Conservation (phyloP, 2,888 invertebrate species). For the Rosalia funebris region DNA sequence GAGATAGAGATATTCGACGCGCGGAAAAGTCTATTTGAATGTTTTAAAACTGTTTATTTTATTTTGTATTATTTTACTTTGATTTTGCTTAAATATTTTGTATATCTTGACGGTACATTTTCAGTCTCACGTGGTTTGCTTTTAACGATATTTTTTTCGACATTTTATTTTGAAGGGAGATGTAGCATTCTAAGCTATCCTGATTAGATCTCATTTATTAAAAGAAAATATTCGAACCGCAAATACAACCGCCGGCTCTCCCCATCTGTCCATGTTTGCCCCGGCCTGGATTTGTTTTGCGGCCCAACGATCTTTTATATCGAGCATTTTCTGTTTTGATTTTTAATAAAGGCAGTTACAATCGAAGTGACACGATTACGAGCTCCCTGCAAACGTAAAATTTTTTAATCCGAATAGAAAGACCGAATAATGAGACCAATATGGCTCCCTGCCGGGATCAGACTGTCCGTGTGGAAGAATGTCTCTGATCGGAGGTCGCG, state of each 20-base stretch:
- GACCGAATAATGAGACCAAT: slow-evolving; percentile 36
- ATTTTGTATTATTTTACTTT: too few species aligned
- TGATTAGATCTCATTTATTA: background rate
- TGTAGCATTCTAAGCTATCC: too few species aligned
- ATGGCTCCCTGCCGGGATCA: slow-evolving; percentile 46
- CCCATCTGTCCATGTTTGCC: slow-evolving; percentile 13
- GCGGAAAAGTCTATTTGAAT: too few species aligned
- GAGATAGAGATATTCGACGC: too few species aligned
- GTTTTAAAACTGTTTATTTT: too few species aligned
- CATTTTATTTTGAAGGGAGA: too few species aligned
- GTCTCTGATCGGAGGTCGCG: slow-evolving; percentile 59
- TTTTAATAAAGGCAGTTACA: slow-evolving; percentile 52
- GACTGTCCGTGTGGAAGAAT: slow-evolving; percentile 60
- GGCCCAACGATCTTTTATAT: slow-evolving; percentile 9
- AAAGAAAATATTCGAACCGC: slow-evolving; percentile 7
- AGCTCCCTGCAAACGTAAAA: slow-evolving; percentile 50
- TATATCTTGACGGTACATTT: too few species aligned
- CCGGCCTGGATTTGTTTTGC: slow-evolving; percentile 2
- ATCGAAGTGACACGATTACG: slow-evolving; percentile 50
- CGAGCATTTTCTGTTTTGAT: slow-evolving; percentile 49
- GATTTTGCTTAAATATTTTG: too few species aligned
- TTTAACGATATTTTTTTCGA: too few species aligned
- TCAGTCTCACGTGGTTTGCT: too few species aligned
- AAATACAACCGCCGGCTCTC: background rate
- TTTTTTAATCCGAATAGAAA: slow-evolving; percentile 53